phyloP scores from a whole-genome alignment of 2,797 vertebrate genomes.

The Crenuchus spilurus region DNA sequence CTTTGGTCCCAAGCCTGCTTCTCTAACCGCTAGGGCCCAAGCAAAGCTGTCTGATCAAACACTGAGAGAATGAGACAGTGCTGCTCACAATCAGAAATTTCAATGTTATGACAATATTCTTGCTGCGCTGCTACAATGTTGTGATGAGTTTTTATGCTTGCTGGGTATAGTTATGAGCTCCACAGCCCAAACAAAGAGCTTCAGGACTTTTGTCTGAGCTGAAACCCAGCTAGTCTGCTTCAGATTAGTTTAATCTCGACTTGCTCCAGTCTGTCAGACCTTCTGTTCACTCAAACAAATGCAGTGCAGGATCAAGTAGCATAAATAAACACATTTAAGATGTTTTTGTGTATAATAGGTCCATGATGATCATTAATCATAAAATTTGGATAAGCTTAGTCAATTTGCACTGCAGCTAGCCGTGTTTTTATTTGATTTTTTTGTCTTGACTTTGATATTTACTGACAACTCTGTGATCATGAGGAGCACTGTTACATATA shows the following conservation, averaged over 20 bases:
- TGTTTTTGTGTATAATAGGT: neutral
- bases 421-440: neutral
- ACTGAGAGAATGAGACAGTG: too few species aligned
- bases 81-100: too few species aligned
- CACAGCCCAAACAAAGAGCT: neutral
- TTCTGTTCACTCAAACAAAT: neutral
- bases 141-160: too few species aligned
- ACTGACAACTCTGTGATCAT: neutral
- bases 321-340: neutral
- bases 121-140: too few species aligned
- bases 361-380: constrained; percentile 2
- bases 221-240: too few species aligned
- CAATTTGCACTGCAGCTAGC: constrained; percentile 4
- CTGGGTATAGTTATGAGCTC: too few species aligned
- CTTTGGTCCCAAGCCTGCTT: too few species aligned
- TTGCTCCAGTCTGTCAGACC: neutral
- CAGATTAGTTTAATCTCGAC: neutral
- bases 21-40: too few species aligned
- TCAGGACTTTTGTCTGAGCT: neutral
- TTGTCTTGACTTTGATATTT: too few species aligned
- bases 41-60: too few species aligned
- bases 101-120: too few species aligned
- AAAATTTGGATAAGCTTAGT: neutral
- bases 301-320: too few species aligned
- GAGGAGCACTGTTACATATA: neutral